These are phyloP conservation scores for Eurois occulta DNA, from an alignment of 2,888 invertebrate species.

Conservation along the genomic window DNA sequence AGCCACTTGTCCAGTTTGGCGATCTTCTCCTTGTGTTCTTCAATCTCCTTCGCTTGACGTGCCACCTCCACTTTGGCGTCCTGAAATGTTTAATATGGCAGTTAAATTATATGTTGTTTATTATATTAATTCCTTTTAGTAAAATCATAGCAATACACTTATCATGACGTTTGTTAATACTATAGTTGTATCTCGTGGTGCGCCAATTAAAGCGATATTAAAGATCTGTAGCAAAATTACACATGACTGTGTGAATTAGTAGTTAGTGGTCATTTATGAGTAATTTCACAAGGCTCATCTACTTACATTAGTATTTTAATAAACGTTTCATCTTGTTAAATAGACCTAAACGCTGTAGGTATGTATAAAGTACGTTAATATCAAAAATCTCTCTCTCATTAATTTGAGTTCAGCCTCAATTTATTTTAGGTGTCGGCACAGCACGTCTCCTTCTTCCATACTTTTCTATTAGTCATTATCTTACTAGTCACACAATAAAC, in stretches of 20 bases:
- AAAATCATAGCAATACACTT: neutral
- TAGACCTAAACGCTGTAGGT: no score
- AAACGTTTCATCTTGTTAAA: neutral
- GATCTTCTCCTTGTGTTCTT: constrained; percentile 84
- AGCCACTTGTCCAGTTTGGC: constrained; percentile 88
- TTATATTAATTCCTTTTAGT: neutral
- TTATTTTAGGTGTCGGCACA: neutral
- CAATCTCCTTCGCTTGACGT: constrained; percentile 81
- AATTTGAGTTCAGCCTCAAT: neutral
- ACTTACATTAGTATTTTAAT: neutral
- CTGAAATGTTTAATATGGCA: constrained; percentile 75
- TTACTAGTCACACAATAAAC: neutral
- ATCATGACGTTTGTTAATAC: neutral
- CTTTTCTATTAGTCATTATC: neutral
- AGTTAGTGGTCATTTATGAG: neutral
- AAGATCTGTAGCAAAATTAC: neutral
- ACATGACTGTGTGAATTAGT: neutral
- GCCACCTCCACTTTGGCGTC: constrained; percentile 85
- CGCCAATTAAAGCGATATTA: neutral
- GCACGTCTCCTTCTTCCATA: neutral
- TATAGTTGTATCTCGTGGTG: neutral
- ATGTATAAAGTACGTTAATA: neutral
- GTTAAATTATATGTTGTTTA: neutral
- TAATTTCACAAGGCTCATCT: neutral
- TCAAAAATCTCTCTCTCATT: neutral